phyloP scores from a whole-genome alignment of 2,797 vertebrate genomes.

The Masticophis lateralis region DNA sequence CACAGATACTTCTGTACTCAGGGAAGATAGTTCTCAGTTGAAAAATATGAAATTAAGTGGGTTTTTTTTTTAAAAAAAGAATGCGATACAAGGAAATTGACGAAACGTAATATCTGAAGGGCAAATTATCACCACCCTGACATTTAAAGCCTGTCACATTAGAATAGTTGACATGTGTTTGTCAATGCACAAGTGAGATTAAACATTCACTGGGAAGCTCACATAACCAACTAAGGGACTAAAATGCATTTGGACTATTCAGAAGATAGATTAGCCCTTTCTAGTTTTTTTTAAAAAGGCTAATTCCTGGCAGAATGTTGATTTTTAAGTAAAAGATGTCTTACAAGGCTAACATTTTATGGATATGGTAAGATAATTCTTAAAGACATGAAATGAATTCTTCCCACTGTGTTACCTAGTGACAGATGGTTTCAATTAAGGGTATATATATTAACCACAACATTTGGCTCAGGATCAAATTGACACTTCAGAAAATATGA shows the following conservation, averaged over 20 bases:
- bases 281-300: not conserved
- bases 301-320: not conserved
- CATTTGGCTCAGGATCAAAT: not conserved
- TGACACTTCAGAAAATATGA: not conserved
- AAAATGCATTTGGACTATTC: not conserved
- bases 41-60: not conserved
- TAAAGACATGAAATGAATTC: not conserved
- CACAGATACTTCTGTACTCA: not conserved
- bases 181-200: constrained; percentile 34
- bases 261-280: not conserved
- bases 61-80: not conserved
- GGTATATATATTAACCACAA: not conserved
- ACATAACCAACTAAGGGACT: constrained; percentile 42
- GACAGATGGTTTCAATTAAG: not conserved
- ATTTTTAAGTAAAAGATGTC: not conserved
- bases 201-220: constrained; percentile 21
- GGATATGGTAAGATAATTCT: not conserved
- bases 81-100: not conserved
- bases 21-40: not conserved
- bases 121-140: not conserved
- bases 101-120: not conserved
- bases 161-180: not conserved
- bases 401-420: not conserved
- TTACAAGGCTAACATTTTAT: not conserved
- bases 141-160: not conserved